Evolutionary conservation across 1,140 invertebrate species (phyloP).

Genomic region (Anastatus disparis): DNA sequence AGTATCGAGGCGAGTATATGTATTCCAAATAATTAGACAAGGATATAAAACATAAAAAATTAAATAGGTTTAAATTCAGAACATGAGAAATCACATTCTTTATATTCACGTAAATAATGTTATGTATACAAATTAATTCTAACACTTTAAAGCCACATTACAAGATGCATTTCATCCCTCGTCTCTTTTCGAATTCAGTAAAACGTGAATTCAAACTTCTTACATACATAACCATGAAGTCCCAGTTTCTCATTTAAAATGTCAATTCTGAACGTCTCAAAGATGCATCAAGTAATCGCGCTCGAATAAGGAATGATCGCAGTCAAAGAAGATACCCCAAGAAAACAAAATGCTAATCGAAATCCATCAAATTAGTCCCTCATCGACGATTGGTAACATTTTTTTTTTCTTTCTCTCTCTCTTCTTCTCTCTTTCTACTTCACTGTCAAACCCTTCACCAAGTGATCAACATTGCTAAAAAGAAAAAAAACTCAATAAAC

Average conservation of each 20-base stretch:
- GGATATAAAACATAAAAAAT: no score
- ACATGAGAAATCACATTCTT: no score
- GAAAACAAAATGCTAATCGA: slow-evolving; percentile 27
- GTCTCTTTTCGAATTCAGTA: not conserved
- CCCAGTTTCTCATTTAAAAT: not conserved
- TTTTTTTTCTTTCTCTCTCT: slow-evolving; percentile 29
- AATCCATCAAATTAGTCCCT: slow-evolving; percentile 40
- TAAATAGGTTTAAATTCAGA: no score
- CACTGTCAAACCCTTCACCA: not conserved
- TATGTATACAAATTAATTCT: no score
- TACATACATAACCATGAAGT: not conserved
- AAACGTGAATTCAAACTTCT: slow-evolving; percentile 8
- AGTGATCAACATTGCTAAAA: not conserved
- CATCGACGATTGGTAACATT: slow-evolving; percentile 11
- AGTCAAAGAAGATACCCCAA: not conserved
- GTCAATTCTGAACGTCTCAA: slow-evolving; percentile 9
- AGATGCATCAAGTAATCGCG: slow-evolving; percentile 41
- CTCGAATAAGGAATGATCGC: no score
- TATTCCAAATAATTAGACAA: no score
- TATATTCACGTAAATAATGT: no score
- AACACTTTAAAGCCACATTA: no score
- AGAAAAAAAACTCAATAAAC: not conserved
- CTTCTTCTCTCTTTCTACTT: slow-evolving; percentile 14
- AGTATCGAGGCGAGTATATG: no score
- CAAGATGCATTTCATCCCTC: not conserved